Evolutionary conservation across 2,113 vertebrate species (phyloP).

Genomic region (Anhinga rufa): DNA sequence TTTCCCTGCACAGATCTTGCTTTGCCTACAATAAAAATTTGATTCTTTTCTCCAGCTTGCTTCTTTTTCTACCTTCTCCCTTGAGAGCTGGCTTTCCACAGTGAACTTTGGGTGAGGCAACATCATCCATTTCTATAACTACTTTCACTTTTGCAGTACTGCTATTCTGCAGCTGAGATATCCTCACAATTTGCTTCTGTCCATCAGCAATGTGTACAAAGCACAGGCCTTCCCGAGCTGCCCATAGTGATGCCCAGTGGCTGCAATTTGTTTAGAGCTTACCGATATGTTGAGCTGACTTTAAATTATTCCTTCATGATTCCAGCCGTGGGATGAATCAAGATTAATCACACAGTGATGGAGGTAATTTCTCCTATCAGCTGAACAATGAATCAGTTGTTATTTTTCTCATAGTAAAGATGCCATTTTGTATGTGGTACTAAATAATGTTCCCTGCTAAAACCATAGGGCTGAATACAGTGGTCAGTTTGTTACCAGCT

Average conservation of each 20-base stretch:
- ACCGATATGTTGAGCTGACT: not conserved
- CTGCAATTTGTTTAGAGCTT: not conserved
- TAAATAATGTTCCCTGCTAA: constrained; percentile 15
- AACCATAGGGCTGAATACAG: constrained; percentile 21
- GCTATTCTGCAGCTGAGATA: not conserved
- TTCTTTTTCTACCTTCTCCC: not conserved
- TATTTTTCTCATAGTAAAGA: constrained; percentile 14
- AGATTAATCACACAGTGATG: constrained; percentile 8
- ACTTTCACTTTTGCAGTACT: not conserved
- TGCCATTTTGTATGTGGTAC: not conserved
- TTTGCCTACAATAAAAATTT: not conserved
- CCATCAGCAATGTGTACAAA: not conserved
- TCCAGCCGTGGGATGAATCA: not conserved
- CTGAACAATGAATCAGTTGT: constrained; percentile 22
- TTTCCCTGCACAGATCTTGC: not conserved
- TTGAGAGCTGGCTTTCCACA: not conserved
- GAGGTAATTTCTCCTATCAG: constrained; percentile 39
- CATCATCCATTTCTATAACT: not conserved
- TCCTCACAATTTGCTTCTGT: not conserved
- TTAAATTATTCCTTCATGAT: not conserved
- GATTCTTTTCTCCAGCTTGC: not conserved
- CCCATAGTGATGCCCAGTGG: not conserved
- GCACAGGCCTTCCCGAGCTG: not conserved
- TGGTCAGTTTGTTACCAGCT: not conserved
- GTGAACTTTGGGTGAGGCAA: not conserved